Evolutionary conservation across 1,140 invertebrate species (phyloP).

Genomic region (Trachymyrmex cornetzi): DNA sequence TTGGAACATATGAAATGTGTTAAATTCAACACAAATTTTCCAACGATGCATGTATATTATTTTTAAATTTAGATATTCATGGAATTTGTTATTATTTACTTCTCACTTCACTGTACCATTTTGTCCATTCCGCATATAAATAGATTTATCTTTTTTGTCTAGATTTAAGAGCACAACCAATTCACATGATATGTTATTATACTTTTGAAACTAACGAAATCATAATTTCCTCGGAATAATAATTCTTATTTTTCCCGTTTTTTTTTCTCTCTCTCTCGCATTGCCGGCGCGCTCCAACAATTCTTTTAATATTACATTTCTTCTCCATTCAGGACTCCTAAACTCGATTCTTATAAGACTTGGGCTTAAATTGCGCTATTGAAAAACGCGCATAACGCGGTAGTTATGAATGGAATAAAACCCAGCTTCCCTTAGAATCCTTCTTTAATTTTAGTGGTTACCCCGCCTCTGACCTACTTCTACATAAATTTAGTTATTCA

Average conservation of each 20-base stretch:
- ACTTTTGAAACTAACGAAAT: slow-evolving; percentile 15
- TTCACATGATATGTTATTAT: neutral
- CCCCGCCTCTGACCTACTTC: neutral
- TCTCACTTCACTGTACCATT: neutral
- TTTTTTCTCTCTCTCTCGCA: neutral
- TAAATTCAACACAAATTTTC: too few relatives aligned
- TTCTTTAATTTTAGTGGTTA: neutral
- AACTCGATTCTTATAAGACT: slow-evolving; percentile 8
- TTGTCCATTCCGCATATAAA: neutral
- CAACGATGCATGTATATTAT: neutral
- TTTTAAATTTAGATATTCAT: neutral
- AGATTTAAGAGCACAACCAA: neutral
- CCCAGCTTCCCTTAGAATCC: neutral
- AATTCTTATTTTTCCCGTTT: neutral
- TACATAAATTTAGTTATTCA: neutral
- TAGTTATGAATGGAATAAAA: slow-evolving; percentile 6
- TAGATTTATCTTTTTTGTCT: neutral
- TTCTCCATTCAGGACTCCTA: slow-evolving; percentile 32
- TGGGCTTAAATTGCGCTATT: slow-evolving; percentile 21
- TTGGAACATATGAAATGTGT: too few relatives aligned
- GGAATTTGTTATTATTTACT: neutral
- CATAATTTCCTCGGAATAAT: slow-evolving; percentile 17
- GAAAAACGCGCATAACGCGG: slow-evolving; percentile 33
- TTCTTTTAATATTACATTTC: slow-evolving; percentile 24
- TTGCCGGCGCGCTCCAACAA: neutral